Percentiles rank a stretch among this genome's conserved stretches.
phyloP scores from a whole-genome alignment of 2,113 vertebrate genomes.

The Pteropus alecto region DNA sequence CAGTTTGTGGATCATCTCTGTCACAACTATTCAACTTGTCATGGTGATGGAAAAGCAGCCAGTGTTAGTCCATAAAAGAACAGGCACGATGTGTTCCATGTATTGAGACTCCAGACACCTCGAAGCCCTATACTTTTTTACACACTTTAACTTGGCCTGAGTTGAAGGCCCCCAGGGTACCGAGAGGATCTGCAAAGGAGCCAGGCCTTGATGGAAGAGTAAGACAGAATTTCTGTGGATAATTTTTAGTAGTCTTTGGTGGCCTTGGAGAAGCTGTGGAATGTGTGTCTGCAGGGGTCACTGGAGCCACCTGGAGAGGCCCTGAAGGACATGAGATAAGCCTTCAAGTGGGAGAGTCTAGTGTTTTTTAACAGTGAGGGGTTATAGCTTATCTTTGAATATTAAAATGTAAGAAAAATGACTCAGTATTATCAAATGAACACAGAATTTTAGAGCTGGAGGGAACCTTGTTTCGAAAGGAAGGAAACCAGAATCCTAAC shows the following conservation, averaged over 20 bases:
- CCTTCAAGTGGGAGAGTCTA: neutral
- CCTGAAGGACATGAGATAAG: neutral
- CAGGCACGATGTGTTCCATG: accelerated
- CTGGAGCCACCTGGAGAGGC: neutral
- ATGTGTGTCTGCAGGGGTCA: neutral
- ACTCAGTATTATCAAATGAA: neutral
- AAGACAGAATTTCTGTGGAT: neutral
- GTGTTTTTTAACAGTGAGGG: neutral
- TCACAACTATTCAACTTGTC: neutral
- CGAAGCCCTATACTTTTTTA: neutral
- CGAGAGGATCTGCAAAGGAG: neutral
- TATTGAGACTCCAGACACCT: neutral
- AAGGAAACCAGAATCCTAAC: neutral
- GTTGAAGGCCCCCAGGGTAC: neutral
- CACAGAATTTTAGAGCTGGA: neutral
- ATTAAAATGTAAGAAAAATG: neutral
- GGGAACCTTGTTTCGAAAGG: neutral
- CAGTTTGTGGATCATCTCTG: neutral
- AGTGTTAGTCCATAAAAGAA: neutral
- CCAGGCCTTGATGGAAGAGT: neutral
- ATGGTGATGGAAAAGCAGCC: neutral
- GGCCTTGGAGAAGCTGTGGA: neutral
- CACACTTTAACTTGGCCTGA: neutral
- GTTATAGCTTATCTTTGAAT: neutral
- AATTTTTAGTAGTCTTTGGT: neutral